phyloP scores from a whole-genome alignment of 2,797 vertebrate genomes.

The Poeciliopsis infans region DNA sequence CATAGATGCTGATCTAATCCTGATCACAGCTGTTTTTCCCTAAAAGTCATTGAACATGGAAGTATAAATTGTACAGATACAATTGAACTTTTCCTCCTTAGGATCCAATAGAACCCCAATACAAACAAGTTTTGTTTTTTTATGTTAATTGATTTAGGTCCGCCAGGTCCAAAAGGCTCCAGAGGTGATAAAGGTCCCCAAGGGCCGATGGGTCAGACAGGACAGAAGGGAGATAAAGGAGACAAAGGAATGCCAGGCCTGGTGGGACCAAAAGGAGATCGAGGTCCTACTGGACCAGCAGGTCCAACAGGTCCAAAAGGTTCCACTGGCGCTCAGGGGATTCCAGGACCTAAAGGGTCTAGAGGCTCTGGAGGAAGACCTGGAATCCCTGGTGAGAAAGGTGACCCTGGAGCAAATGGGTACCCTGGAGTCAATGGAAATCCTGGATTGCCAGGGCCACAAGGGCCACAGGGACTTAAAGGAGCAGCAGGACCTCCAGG shows the following conservation, averaged over 20 bases:
- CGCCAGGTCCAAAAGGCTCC: constrained; percentile 92
- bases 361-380: constrained; percentile 91
- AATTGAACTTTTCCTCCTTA: neutral
- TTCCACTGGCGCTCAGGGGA: constrained; percentile 85
- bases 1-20: neutral
- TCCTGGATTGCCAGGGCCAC: constrained; percentile 85
- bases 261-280: constrained; percentile 88
- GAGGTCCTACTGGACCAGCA: constrained; percentile 82
- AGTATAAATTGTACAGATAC: neutral
- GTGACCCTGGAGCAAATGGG: constrained; percentile 87
- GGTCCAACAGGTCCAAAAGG: constrained; percentile 90
- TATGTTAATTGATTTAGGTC: constrained; percentile 80
- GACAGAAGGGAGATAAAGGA: constrained; percentile 93
- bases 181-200: constrained; percentile 93
- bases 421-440: constrained; percentile 87
- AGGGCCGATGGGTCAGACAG: constrained; percentile 87
- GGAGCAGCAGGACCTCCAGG: constrained; percentile 88
- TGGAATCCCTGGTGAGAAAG: constrained; percentile 88
- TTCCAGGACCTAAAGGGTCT: constrained; percentile 90
- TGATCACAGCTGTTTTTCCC: neutral
- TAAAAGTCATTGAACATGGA: neutral
- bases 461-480: constrained; percentile 82
- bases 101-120: neutral
- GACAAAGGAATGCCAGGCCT: constrained; percentile 88
- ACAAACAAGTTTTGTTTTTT: neutral